Evolutionary conservation across 1,140 invertebrate genomes (phyloP).

Genomic region (Drosophila subpulchrella): DNA sequence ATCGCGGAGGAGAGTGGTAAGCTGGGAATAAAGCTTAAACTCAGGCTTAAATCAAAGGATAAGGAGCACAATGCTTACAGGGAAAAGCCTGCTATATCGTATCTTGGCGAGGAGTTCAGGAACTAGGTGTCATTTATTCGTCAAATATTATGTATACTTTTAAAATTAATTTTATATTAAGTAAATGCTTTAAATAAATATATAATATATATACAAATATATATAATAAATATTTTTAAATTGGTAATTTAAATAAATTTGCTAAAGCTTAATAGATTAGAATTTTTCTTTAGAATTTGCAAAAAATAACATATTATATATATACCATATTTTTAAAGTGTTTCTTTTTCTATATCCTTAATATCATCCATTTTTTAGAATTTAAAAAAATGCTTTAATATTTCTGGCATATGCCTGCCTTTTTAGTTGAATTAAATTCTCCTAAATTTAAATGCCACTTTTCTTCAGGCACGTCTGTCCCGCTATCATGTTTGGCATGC

Average conservation of each 20-base stretch:
- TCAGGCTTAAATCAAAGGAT: constrained; percentile 38
- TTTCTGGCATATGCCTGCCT: too few relatives aligned
- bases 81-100: not conserved
- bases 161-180: not conserved
- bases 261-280: too few relatives aligned
- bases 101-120: not conserved
- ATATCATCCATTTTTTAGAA: too few relatives aligned
- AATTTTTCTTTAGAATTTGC: too few relatives aligned
- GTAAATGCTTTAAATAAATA: too few relatives aligned
- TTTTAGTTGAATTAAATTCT: not conserved
- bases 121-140: not conserved
- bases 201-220: too few relatives aligned
- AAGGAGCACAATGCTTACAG: constrained; percentile 3
- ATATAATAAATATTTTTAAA: too few relatives aligned
- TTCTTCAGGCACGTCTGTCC: not conserved
- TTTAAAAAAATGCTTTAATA: not conserved
- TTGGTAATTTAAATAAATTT: too few relatives aligned
- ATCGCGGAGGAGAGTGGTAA: constrained; percentile 1
- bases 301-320: too few relatives aligned
- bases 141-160: not conserved
- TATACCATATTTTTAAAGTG: too few relatives aligned
- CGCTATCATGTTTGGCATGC: constrained; percentile 14
- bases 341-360: too few relatives aligned
- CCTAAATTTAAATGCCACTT: not conserved
- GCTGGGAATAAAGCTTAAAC: constrained; percentile 25